Percentiles rank a stretch among this genome's conserved stretches.
phyloP scores from a whole-genome alignment of 2,113 vertebrate species.

The Megaptera novaeangliae region DNA sequence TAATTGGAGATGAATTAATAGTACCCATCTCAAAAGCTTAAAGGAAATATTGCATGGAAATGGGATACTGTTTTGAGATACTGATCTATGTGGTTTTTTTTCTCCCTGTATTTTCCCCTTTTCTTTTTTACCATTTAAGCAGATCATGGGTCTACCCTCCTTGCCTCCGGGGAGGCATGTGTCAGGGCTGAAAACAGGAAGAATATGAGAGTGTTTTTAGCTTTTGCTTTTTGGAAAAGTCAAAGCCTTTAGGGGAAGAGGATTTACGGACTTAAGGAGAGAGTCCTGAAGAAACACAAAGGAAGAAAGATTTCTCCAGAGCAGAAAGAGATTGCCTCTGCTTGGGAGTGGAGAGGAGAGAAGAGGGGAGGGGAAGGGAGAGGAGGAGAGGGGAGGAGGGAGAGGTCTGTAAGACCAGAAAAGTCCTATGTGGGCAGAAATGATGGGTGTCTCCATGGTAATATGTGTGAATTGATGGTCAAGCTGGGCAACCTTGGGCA shows the following conservation, averaged over 20 bases:
- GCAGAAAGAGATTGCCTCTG: background rate
- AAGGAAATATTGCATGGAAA: background rate
- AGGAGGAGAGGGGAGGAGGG: too few relatives aligned
- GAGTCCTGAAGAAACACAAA: conserved; percentile 7
- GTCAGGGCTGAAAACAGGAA: background rate
- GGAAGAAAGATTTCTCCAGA: background rate
- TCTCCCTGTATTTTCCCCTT: background rate
- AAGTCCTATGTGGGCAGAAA: background rate
- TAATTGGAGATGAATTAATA: background rate
- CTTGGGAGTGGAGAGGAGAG: too few relatives aligned
- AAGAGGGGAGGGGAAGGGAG: too few relatives aligned
- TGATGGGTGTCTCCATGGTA: background rate
- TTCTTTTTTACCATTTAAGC: background rate
- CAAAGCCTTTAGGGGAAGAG: background rate
- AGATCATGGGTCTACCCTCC: background rate
- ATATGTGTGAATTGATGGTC: background rate
- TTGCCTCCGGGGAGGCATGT: background rate
- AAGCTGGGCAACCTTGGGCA: background rate
- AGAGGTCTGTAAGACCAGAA: background rate
- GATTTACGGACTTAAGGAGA: background rate
- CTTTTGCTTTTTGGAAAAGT: background rate
- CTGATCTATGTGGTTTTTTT: background rate
- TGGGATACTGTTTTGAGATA: background rate
- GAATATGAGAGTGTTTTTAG: background rate
- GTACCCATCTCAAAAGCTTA: background rate